These are phyloP conservation scores for Xylota segnis DNA, from an alignment of 2,888 invertebrate genomes.

Conservation along the genomic window DNA sequence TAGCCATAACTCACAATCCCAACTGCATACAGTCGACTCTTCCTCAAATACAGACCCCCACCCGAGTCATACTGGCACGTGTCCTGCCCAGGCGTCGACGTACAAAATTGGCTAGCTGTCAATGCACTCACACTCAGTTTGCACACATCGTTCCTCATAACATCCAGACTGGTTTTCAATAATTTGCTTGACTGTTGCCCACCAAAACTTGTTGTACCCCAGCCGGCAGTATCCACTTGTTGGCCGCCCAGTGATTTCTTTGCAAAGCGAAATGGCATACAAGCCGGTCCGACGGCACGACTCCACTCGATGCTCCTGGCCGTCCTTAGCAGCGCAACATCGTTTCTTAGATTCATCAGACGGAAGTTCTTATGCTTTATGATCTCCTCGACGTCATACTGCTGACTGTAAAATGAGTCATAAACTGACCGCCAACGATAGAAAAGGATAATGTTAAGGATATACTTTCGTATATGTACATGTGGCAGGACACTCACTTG, in stretches of 20 bases:
- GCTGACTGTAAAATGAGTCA: constrained; percentile 83
- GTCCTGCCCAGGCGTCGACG: constrained; percentile 85
- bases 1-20: constrained; percentile 87
- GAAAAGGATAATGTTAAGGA: background rate
- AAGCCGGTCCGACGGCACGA: constrained; percentile 86
- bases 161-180: constrained; percentile 85
- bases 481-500: constrained; percentile 81
- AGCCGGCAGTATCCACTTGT: constrained; percentile 84
- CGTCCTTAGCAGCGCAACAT: constrained; percentile 86
- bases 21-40: constrained; percentile 84
- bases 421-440: constrained; percentile 60
- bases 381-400: constrained; percentile 82
- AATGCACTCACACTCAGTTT: constrained; percentile 78
- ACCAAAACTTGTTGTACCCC: constrained; percentile 86
- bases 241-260: constrained; percentile 83
- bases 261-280: constrained; percentile 85
- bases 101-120: constrained; percentile 84
- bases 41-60: constrained; percentile 85
- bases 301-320: constrained; percentile 84
- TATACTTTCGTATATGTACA: background rate
- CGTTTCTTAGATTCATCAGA: constrained; percentile 83
- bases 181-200: constrained; percentile 85
- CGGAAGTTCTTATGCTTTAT: constrained; percentile 84
- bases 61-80: constrained; percentile 86
- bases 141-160: constrained; percentile 85